phyloP scores from a whole-genome alignment of 2,797 vertebrate genomes.

The Acanthurus lineatus region DNA sequence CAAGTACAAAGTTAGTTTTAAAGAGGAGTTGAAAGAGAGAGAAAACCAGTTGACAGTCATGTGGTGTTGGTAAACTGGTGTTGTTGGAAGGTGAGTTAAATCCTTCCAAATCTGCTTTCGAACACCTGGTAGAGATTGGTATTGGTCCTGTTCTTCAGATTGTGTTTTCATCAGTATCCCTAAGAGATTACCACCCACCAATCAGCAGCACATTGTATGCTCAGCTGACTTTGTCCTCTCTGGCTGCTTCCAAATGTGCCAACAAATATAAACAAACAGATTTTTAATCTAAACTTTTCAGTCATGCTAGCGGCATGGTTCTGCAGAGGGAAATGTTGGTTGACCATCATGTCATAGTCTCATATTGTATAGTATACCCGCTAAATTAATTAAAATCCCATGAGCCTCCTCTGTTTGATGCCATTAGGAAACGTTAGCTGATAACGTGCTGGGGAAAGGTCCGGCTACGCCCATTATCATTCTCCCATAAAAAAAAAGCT shows the following conservation, averaged over 20 bases:
- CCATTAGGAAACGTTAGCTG: background rate
- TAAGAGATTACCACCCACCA: conserved; percentile 49
- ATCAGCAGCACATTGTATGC: conserved; percentile 44
- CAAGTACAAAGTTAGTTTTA: background rate
- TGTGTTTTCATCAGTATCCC: conserved; percentile 44
- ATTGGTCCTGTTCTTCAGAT: conserved; percentile 30
- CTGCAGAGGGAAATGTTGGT: background rate
- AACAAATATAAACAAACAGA: background rate
- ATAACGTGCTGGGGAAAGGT: background rate
- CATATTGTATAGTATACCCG: too few relatives aligned
- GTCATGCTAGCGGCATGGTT: too few relatives aligned
- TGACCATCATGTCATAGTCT: too few relatives aligned
- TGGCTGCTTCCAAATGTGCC: conserved; percentile 19
- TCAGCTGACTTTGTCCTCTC: conserved; percentile 47
- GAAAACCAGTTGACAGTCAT: conserved; percentile 9
- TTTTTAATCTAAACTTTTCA: conserved; percentile 12
- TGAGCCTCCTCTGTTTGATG: background rate
- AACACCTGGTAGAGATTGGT: conserved; percentile 62
- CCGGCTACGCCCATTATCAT: too few relatives aligned
- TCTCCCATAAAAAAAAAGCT: too few relatives aligned
- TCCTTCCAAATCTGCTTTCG: conserved; percentile 55
- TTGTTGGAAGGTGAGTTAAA: conserved; percentile 56
- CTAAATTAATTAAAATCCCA: background rate
- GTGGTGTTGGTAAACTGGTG: conserved; percentile 18
- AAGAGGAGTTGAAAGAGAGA: conserved; percentile 14